These are phyloP conservation scores for Cettia cetti DNA, from an alignment of 2,113 vertebrate genomes.

Conservation along the genomic window DNA sequence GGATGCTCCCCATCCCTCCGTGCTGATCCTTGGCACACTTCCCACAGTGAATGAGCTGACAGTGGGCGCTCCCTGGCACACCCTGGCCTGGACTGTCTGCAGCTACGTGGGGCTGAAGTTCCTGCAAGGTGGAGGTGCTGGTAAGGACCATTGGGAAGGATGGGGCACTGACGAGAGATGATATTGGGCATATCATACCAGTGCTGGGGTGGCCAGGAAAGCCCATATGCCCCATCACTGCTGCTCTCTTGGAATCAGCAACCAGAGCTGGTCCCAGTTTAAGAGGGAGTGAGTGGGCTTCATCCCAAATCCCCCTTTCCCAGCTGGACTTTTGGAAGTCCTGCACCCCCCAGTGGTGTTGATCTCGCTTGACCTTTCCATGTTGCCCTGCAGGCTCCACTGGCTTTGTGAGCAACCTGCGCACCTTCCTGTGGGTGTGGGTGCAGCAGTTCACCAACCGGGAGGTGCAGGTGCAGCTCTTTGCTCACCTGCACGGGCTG, in stretches of 20 bases:
- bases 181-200: fast-evolving
- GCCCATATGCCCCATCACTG: background rate
- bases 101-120: constrained; percentile 88
- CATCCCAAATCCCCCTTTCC: background rate
- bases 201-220: background rate
- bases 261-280: background rate
- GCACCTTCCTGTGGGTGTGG: constrained; percentile 92
- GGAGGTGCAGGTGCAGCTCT: constrained; percentile 86
- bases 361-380: fast-evolving
- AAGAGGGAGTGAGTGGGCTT: fast-evolving
- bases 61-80: constrained; percentile 74
- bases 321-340: background rate
- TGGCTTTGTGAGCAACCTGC: constrained; percentile 90
- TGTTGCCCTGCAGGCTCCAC: constrained; percentile 67
- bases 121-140: constrained; percentile 92
- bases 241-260: background rate
- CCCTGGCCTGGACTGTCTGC: constrained; percentile 81
- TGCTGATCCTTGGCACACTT: background rate
- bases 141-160: constrained; percentile 44
- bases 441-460: constrained; percentile 95
- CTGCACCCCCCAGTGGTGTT: fast-evolving
- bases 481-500: constrained; percentile 86
- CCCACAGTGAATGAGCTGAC: constrained; percentile 86
- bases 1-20: background rate
- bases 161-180: background rate